phyloP scores from a whole-genome alignment of 1,140 invertebrate genomes.

The Danaus melanippus region DNA sequence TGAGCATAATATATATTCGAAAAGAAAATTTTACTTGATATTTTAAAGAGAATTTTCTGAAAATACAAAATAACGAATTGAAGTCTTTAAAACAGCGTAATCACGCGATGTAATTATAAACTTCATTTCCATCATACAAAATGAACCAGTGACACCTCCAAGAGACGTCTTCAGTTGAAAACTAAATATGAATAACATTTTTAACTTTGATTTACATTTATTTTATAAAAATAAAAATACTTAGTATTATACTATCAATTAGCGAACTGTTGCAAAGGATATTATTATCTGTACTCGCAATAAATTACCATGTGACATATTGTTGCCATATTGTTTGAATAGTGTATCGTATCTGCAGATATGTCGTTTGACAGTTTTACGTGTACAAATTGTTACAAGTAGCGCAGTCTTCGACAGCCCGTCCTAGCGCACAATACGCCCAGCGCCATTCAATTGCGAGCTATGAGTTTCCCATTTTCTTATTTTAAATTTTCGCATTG shows the following conservation, averaged over 20 bases:
- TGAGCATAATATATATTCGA: neutral
- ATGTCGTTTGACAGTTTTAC: neutral
- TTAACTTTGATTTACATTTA: no score
- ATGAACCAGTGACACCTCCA: neutral
- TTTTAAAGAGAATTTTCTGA: constrained; percentile 4
- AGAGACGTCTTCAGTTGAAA: no score
- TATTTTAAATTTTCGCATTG: constrained; percentile 16
- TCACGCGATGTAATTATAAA: constrained; percentile 12
- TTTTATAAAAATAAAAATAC: no score
- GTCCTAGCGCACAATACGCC: constrained; percentile 13
- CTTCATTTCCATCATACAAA: constrained; percentile 7
- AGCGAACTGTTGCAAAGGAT: no score
- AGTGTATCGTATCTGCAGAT: no score
- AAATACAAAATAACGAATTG: constrained; percentile 4
- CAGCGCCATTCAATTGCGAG: constrained; percentile 16
- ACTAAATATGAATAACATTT: no score
- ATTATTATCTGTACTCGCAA: no score
- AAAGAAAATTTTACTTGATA: constrained; percentile 3
- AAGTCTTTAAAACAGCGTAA: constrained; percentile 11
- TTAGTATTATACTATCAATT: no score
- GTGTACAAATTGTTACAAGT: constrained; percentile 26
- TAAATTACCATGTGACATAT: no score
- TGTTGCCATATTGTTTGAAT: no score
- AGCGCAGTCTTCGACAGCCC: constrained; percentile 15
- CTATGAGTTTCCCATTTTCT: constrained; percentile 10